phyloP scores from a whole-genome alignment of 2,888 invertebrate species.

The Hydrotaea cyrtoneurina region DNA sequence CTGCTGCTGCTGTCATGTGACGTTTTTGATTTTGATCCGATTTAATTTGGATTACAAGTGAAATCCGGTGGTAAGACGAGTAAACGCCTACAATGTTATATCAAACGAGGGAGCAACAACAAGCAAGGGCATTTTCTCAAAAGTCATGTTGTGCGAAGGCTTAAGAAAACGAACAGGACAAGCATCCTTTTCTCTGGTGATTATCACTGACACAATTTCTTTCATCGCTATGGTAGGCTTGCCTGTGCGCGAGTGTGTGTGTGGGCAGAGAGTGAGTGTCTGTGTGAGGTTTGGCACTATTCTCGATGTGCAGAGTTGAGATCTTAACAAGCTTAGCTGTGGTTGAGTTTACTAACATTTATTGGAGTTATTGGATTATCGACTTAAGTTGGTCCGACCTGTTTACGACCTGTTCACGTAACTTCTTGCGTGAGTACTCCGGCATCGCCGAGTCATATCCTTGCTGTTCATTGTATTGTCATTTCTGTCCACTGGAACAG shows the following conservation, averaged over 20 bases:
- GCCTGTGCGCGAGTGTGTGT: not conserved
- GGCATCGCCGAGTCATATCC: no score
- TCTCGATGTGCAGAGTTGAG: not conserved
- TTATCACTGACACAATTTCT: slow-evolving; percentile 56
- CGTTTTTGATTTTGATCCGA: slow-evolving; percentile 72
- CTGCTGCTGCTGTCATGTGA: slow-evolving; percentile 42
- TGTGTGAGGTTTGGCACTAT: not conserved
- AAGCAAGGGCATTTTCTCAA: slow-evolving; percentile 59
- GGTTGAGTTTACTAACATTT: slow-evolving; percentile 65
- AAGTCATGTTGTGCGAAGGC: slow-evolving; percentile 78
- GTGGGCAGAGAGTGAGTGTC: no score
- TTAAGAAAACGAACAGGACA: slow-evolving; percentile 58
- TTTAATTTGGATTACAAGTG: slow-evolving; percentile 78
- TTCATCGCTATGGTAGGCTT: not conserved
- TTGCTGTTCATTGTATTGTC: not conserved
- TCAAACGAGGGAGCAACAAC: not conserved
- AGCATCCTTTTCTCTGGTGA: slow-evolving; percentile 26
- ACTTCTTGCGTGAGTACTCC: slow-evolving; percentile 16
- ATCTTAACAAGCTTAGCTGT: slow-evolving; percentile 58
- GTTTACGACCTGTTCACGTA: slow-evolving; percentile 41
- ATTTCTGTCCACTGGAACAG: slow-evolving; percentile 13
- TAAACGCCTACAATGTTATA: slow-evolving; percentile 78
- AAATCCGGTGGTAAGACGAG: slow-evolving; percentile 79
- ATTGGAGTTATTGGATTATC: slow-evolving; percentile 64
- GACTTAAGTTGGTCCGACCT: slow-evolving; percentile 33